These are phyloP conservation scores for Orchestia grillus DNA, from an alignment of 1,140 invertebrate genomes.

Conservation along the genomic window DNA sequence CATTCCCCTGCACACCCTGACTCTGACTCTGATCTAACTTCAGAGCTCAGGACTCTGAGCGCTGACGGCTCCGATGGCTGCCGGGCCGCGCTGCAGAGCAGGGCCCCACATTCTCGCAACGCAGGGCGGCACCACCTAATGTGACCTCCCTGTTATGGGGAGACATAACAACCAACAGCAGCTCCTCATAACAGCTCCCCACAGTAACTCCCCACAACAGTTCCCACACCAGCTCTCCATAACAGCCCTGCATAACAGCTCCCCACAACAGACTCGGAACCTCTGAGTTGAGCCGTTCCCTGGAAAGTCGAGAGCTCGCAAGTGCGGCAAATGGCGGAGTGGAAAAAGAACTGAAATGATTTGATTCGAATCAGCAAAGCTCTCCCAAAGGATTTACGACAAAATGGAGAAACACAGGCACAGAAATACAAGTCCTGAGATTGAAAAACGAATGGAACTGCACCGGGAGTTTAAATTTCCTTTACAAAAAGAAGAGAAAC, in stretches of 20 bases:
- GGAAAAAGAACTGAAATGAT: neutral
- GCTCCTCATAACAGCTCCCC: neutral
- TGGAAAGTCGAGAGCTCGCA: neutral
- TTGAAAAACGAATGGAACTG: neutral
- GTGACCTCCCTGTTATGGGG: too few species aligned
- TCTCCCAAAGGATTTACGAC: neutral
- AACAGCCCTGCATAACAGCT: neutral
- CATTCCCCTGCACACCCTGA: too few species aligned
- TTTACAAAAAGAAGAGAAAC: neutral
- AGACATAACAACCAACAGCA: neutral
- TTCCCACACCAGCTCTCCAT: neutral
- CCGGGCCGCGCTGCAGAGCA: too few species aligned
- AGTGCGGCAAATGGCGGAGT: neutral
- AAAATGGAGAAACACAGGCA: neutral
- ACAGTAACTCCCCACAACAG: neutral
- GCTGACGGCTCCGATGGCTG: too few species aligned
- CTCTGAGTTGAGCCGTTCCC: neutral
- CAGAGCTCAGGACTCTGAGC: too few species aligned
- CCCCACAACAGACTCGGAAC: neutral
- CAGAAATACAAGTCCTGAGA: neutral
- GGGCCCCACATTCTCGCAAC: too few species aligned
- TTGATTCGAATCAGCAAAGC: neutral
- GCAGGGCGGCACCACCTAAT: too few species aligned
- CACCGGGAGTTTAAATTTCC: neutral
- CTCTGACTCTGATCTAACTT: too few species aligned